These are phyloP conservation scores for Ptilonorhynchus violaceus DNA, from an alignment of 2,113 vertebrate species.

Conservation along the genomic window DNA sequence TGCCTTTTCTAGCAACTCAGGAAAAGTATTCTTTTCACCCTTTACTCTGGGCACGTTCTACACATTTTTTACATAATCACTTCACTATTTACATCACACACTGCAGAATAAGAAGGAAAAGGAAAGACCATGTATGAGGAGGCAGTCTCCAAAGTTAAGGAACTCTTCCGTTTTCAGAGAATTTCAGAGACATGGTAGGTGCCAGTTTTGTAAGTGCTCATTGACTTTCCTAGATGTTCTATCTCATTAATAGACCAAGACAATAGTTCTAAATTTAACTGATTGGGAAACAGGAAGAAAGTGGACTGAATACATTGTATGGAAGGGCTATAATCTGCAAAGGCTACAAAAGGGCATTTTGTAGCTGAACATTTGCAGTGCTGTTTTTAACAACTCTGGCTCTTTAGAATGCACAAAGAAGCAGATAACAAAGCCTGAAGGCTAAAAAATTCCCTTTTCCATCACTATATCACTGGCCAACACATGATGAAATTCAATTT, in stretches of 20 bases:
- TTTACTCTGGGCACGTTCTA: background rate
- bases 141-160: background rate
- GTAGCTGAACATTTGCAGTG: conserved; percentile 49
- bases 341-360: conserved; percentile 75
- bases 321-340: conserved; percentile 64
- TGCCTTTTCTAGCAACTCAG: background rate
- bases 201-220: conserved; percentile 41
- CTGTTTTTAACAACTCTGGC: conserved; percentile 57
- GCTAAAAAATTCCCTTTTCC: conserved; percentile 36
- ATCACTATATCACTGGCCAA: conserved; percentile 1
- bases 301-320: conserved; percentile 66
- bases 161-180: background rate
- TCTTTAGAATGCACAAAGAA: conserved; percentile 56
- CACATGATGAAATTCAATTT: conserved; percentile 45
- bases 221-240: conserved; percentile 68
- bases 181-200: conserved; percentile 21
- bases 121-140: background rate
- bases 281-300: conserved; percentile 77
- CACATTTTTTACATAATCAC: background rate
- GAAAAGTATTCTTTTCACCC: background rate
- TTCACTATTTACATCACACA: conserved; percentile 1
- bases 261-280: conserved; percentile 77
- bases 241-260: conserved; percentile 60
- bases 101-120: background rate
- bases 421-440: conserved; percentile 37